Base-by-base conservation (phyloP, 2,888 invertebrate genomes). In the Melanophora roralis region DNA sequence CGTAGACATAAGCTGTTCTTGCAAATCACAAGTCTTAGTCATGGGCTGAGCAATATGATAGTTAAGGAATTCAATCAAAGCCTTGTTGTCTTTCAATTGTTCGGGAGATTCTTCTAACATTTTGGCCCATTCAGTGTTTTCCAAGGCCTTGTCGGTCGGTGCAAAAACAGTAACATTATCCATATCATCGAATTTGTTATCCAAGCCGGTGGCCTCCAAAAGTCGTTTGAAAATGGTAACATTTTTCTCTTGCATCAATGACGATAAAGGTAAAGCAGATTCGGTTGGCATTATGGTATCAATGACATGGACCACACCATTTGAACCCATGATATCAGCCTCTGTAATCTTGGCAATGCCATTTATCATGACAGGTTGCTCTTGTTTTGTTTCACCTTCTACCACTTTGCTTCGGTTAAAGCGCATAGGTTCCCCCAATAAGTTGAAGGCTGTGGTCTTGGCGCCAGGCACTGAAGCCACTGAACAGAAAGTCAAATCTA, bases 231-330 rank as follows among this genome's bases (percentile, higher is more conserved):
- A 93, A 81, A 92, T 91, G 0, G 93, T 92, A 36, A 93, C 90
- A 84, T 93, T 93, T 81, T 92, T 91, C 71, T 91, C 91, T 69
- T 92, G 89, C 82, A 94, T 90, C 4, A 93, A 90, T 16, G 88
- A 86, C 27, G 88, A 87, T 53, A 90, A 84, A 2, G 90, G 89
- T 57, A 89, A 78, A 0, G 89, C 89, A 21, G 92, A 91, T 80
- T 93, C 92, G 0, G 94, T 94, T 65, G 94, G 91, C 51, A 94
- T 86, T 27, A 94, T 91, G 2, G 91, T 91, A 84, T 94, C 94
- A 81, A 95, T 91, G 32, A 93, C 90, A 86, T 95, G 94, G 32
- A 95, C 86, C 1, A 95, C 94, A n/a, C 95, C 95, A 88, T 95
- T 94, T 1, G 92, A 93, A 11, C 92, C 94, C 89, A 95, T 92